phyloP scores from a whole-genome alignment of 2,888 invertebrate genomes.

The Erebia epiphron region DNA sequence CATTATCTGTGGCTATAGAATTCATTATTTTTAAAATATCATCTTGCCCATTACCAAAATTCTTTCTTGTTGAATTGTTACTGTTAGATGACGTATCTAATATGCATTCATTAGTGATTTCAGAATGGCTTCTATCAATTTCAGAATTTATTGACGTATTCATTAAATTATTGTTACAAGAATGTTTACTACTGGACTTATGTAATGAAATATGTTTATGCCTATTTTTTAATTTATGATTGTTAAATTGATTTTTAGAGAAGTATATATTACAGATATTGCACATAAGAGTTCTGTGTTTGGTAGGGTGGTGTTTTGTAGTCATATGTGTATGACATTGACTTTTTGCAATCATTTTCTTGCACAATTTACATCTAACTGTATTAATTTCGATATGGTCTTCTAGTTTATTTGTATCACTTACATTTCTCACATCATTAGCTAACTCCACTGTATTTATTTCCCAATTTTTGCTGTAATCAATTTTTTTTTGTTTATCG shows the following conservation, averaged over 20 bases:
- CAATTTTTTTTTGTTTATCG: neutral
- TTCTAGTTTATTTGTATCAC: neutral
- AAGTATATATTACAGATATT: neutral
- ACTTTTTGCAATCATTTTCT: neutral
- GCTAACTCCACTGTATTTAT: neutral
- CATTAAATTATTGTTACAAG: neutral
- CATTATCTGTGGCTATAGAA: neutral
- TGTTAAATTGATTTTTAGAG: neutral
- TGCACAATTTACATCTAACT: conserved; percentile 1
- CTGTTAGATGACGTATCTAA: neutral
- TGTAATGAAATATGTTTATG: neutral
- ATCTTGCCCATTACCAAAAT: neutral
- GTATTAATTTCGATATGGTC: neutral
- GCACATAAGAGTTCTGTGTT: neutral
- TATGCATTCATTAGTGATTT: neutral
- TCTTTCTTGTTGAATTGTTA: neutral
- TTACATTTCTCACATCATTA: neutral
- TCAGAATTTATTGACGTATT: neutral
- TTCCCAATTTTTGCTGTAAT: neutral
- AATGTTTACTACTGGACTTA: neutral
- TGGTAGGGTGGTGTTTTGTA: neutral
- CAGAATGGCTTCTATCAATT: neutral
- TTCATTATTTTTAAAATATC: neutral
- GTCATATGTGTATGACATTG: neutral
- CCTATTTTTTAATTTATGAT: neutral